Percentiles rank a stretch among this genome's conserved stretches.
phyloP scores from a whole-genome alignment of 1,140 invertebrate genomes.

The Streblospio benedicti region DNA sequence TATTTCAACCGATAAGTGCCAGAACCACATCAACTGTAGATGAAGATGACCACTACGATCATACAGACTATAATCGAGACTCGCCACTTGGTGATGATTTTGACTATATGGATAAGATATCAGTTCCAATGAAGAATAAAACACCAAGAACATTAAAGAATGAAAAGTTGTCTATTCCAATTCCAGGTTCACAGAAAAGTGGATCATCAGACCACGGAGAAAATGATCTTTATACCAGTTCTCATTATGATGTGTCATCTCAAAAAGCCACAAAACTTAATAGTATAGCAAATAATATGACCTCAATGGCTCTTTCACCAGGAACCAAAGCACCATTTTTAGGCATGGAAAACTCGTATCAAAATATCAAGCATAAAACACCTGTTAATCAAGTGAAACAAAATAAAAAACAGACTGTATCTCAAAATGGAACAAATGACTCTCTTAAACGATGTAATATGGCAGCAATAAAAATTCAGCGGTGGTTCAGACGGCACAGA shows the following conservation, averaged over 20 bases:
- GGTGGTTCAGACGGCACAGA: conserved; percentile 29
- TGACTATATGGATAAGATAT: neutral
- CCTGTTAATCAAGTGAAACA: conserved; percentile 39
- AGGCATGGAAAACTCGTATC: conserved; percentile 43
- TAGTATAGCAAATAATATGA: conserved; percentile 41
- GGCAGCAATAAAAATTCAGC: conserved; percentile 40
- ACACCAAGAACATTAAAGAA: neutral
- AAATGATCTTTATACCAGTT: too few species aligned
- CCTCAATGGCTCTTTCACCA: conserved; percentile 29
- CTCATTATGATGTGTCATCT: neutral
- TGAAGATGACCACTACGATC: too few species aligned
- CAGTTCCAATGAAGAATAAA: neutral
- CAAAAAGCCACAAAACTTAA: conserved; percentile 1
- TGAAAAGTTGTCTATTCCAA: neutral
- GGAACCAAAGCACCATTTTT: conserved; percentile 35
- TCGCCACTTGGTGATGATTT: neutral
- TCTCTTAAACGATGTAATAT: conserved; percentile 35
- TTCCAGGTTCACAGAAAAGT: neutral
- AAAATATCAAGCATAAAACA: conserved; percentile 45
- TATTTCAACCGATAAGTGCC: too few species aligned
- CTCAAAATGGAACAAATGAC: conserved; percentile 31
- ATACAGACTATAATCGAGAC: neutral
- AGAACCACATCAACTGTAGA: too few species aligned
- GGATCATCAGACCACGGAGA: too few species aligned
- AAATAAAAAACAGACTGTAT: conserved; percentile 17